phyloP scores from a whole-genome alignment of 2,113 vertebrate genomes.

The Chrysochloris asiatica region DNA sequence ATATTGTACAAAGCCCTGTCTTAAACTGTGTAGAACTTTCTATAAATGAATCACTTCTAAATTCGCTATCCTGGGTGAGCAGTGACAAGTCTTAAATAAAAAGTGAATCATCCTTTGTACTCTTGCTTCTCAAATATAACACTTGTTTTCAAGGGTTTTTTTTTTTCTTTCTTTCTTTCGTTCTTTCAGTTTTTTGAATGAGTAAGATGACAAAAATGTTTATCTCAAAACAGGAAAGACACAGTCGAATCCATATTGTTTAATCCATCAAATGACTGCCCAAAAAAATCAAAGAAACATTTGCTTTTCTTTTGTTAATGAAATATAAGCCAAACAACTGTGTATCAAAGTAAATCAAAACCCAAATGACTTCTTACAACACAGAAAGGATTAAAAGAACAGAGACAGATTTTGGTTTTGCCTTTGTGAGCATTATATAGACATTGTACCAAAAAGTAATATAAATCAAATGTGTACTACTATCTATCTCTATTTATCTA shows the following conservation, averaged over 20 bases:
- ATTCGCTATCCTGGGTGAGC: slow-evolving; percentile 71
- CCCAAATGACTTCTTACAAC: slow-evolving; percentile 7
- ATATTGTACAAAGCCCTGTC: slow-evolving; percentile 81
- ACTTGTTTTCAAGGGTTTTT: no score
- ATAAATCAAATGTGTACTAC: slow-evolving; percentile 23
- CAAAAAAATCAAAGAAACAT: slow-evolving; percentile 43
- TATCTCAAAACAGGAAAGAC: neutral
- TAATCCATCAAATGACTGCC: slow-evolving; percentile 45
- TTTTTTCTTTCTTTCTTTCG: no score
- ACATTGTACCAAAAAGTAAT: slow-evolving; percentile 14
- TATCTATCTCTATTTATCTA: no score
- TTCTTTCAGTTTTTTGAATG: slow-evolving; percentile 65
- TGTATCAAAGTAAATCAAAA: slow-evolving; percentile 48
- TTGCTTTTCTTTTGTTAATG: neutral
- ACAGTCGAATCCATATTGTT: slow-evolving; percentile 32
- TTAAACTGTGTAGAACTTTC: slow-evolving; percentile 82
- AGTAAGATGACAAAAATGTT: slow-evolving; percentile 76
- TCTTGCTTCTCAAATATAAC: slow-evolving; percentile 60
- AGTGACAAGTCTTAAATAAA: slow-evolving; percentile 83
- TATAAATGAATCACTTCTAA: slow-evolving; percentile 85
- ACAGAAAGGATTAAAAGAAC: neutral
- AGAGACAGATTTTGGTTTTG: neutral
- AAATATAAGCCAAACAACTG: slow-evolving; percentile 6
- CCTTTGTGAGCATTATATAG: slow-evolving; percentile 11
- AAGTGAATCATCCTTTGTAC: slow-evolving; percentile 80